A percentile compares a stretch with the other conserved stretches of the same genome.
These are phyloP conservation scores for Lysandra bellargus DNA, from an alignment of 2,888 invertebrate genomes.

Conservation along the genomic window DNA sequence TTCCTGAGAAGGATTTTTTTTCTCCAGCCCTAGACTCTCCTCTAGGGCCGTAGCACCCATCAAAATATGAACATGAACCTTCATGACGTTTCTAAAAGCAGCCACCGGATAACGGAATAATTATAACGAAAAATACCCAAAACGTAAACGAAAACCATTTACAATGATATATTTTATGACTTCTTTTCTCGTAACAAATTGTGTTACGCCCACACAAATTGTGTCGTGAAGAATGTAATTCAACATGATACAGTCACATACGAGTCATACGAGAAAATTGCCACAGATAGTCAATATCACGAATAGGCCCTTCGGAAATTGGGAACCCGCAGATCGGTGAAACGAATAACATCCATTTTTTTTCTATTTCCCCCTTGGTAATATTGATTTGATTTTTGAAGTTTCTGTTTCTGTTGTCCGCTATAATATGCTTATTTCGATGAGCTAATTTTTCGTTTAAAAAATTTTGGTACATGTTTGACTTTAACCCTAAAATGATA, in stretches of 20 bases:
- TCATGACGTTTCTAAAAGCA: background rate
- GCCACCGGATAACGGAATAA: background rate
- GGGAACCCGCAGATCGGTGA: conserved; percentile 53
- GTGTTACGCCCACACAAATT: conserved; percentile 9
- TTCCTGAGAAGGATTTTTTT: no score
- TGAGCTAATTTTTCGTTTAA: no score
- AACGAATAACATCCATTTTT: conserved; percentile 62
- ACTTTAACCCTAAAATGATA: no score
- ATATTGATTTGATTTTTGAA: conserved; percentile 6
- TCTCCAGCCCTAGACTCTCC: no score
- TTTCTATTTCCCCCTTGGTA: conserved; percentile 42
- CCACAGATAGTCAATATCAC: conserved; percentile 47
- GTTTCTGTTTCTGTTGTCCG: background rate
- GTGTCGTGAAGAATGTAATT: conserved; percentile 13
- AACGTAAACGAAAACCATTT: background rate
- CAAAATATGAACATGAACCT: no score
- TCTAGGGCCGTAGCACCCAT: no score
- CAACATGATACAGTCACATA: conserved; percentile 20
- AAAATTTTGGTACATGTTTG: no score
- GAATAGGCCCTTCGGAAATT: conserved; percentile 54
- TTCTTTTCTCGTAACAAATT: background rate
- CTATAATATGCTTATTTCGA: no score
- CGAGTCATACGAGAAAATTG: conserved; percentile 41
- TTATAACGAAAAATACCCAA: background rate
- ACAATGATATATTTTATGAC: background rate